phyloP scores from a whole-genome alignment of 2,888 invertebrate genomes.

The Polia nebulosa region DNA sequence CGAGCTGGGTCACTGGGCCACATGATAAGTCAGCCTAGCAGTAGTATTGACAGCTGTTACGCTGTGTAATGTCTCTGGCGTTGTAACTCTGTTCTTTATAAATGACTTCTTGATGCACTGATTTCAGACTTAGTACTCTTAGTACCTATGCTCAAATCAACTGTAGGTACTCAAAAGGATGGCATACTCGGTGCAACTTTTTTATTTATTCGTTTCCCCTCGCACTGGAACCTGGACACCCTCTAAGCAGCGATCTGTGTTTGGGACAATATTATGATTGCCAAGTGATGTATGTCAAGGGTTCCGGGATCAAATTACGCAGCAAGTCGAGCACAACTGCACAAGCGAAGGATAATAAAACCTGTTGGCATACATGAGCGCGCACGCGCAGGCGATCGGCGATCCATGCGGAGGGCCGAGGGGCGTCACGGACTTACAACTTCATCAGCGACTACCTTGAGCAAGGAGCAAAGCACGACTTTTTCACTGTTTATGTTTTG shows the following conservation, averaged over 20 bases:
- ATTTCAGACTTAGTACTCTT: neutral
- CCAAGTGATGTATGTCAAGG: constrained; percentile 46
- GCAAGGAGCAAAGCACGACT: neutral
- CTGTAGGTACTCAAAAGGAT: too few relatives aligned
- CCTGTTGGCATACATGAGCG: constrained; percentile 70
- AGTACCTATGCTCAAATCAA: too few relatives aligned
- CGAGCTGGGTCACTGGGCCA: constrained; percentile 58
- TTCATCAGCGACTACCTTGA: constrained; percentile 41
- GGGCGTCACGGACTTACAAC: constrained; percentile 69
- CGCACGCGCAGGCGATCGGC: constrained; percentile 56
- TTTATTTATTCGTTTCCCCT: too few relatives aligned
- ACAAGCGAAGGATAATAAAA: constrained; percentile 61
- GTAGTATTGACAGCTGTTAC: constrained; percentile 1
- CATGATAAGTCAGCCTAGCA: constrained; percentile 10
- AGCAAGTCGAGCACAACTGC: constrained; percentile 36
- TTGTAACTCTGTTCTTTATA: too few relatives aligned
- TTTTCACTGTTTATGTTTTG: neutral
- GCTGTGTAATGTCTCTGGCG: neutral
- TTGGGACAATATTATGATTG: constrained; percentile 15
- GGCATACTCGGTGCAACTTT: too few relatives aligned
- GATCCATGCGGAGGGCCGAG: constrained; percentile 62
- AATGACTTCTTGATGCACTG: neutral
- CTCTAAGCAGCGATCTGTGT: constrained; percentile 8
- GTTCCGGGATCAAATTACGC: constrained; percentile 43
- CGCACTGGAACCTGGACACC: constrained; percentile 14